Evolutionary conservation across 2,888 invertebrate genomes (phyloP), one percentile per base, ranked within the genome.

Genomic region (Ectropis crepuscularia): DNA sequence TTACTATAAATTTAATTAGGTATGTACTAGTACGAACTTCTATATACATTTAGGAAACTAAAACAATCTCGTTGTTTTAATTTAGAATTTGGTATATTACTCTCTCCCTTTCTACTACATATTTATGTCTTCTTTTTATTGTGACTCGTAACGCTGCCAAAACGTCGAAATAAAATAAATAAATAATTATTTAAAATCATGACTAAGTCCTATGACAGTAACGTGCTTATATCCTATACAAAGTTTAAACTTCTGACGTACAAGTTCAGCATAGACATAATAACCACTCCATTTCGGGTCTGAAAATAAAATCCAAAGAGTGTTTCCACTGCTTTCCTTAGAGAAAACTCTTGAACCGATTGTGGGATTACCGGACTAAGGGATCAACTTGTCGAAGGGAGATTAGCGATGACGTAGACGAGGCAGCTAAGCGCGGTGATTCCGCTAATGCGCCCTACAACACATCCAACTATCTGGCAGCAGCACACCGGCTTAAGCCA

Each of bases 381-480:
- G 43, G 63, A 51, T 60, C 39, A 64, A 59, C 50, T 63, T 46
- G 60, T 65, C 53, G 64, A 66, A 64, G 61, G 36, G 16, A 57
- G 60, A 65, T 62, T 53, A 69, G 48, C 59, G 63, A 54, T 49
- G 66, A 65, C 64, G 62, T 60, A 55, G 59, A 57, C 37, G 51
- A 59, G 55, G 28, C 47, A 28, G 51, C 51, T 64, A 60, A 64
- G 60, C 63, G 54, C 28, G 60, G 57, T 65, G 57, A 57, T 61
- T 65, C 53, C 47, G 67, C 63, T 68, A 71, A 71, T 71, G 62
- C 63, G 47, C 57, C 51, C 50, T 64, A 49, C 60, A 61, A 61
- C 65, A 57, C 63, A 57, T 63, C 58, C 50, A 74, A 69, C 72
- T 71, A 73, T 71, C 71, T 64, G 50, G 65, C 53, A 60, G 61